phyloP scores from a whole-genome alignment of 1,140 invertebrate genomes.

The Orius insidiosus region DNA sequence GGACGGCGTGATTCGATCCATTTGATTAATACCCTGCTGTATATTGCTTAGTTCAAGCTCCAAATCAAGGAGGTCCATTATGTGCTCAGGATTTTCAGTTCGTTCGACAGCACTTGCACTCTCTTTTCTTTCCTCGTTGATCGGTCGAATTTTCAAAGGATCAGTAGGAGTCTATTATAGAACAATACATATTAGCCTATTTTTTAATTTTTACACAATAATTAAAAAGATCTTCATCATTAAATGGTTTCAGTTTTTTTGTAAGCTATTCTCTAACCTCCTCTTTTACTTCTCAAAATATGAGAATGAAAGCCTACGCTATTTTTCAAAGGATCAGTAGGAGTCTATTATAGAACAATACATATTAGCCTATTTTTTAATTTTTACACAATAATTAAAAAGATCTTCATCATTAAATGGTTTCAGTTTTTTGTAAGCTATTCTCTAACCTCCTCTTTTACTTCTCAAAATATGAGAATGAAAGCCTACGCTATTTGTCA shows the following conservation, averaged over 20 bases:
- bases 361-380: background rate
- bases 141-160: slow-evolving; percentile 14
- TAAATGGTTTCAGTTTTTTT: too few relatives aligned
- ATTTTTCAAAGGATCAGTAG: slow-evolving; percentile 16
- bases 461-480: too few relatives aligned
- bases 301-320: too few relatives aligned
- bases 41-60: slow-evolving; percentile 82
- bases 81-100: slow-evolving; percentile 11
- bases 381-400: too few relatives aligned
- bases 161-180: slow-evolving; percentile 14
- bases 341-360: slow-evolving; percentile 11
- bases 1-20: slow-evolving; percentile 67
- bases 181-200: background rate
- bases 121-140: slow-evolving; percentile 15
- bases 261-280: too few relatives aligned
- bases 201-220: background rate
- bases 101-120: slow-evolving; percentile 2
- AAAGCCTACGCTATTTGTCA: too few relatives aligned
- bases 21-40: slow-evolving; percentile 71
- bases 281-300: too few relatives aligned
- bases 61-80: slow-evolving; percentile 54
- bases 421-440: too few relatives aligned
- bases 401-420: too few relatives aligned
- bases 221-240: too few relatives aligned
- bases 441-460: too few relatives aligned